A percentile compares a stretch with the other conserved stretches of the same genome.
phyloP scores from a whole-genome alignment of 2,888 invertebrate genomes.

The Ceramica pisi region DNA sequence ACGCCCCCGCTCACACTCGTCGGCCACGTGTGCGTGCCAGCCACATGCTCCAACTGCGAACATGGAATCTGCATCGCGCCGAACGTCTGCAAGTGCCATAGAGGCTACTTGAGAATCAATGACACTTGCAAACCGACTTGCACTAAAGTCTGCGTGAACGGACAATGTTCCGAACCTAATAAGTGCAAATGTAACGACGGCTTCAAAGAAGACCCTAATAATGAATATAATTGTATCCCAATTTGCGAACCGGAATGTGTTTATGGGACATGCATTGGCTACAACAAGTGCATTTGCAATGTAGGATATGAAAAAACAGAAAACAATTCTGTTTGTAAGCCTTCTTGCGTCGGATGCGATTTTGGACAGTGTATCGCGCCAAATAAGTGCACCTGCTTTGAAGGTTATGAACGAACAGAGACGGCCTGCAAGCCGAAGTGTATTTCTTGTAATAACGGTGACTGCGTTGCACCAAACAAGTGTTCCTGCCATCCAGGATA shows the following conservation, averaged over 20 bases:
- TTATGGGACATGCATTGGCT: conserved; percentile 24
- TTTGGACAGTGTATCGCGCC: conserved; percentile 50
- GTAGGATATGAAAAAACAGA: conserved; percentile 34
- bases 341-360: conserved; percentile 44
- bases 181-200: conserved; percentile 43
- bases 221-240: conserved; percentile 27
- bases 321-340: conserved; percentile 34
- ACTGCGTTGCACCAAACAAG: conserved; percentile 55
- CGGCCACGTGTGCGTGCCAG: conserved; percentile 19
- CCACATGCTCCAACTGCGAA: conserved; percentile 39
- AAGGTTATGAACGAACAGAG: conserved; percentile 30
- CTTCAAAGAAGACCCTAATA: conserved; percentile 34
- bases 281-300: conserved; percentile 29
- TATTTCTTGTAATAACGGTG: conserved; percentile 56
- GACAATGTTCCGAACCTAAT: conserved; percentile 33
- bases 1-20: conserved; percentile 38
- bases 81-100: conserved; percentile 79
- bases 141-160: conserved; percentile 26
- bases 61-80: conserved; percentile 79
- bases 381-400: conserved; percentile 46
- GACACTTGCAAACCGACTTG: conserved; percentile 50
- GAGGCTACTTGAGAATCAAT: conserved; percentile 74
- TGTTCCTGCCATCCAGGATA: conserved; percentile 61
- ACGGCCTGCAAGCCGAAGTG: conserved; percentile 40
- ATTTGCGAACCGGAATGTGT: conserved; percentile 33